phyloP scores from a whole-genome alignment of 2,113 vertebrate species.

The Erythrolamprus reginae region DNA sequence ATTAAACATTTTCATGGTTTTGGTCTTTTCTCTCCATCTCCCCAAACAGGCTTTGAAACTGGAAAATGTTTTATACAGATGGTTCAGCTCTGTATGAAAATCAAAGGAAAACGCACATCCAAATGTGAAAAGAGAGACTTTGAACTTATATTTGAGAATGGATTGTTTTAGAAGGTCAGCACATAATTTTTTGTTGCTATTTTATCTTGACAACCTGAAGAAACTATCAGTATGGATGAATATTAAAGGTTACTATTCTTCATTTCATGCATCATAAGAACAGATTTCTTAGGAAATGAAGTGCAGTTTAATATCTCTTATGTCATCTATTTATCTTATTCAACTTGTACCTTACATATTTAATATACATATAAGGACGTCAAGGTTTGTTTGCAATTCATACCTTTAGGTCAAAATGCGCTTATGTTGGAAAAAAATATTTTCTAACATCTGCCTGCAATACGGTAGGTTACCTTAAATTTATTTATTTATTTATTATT shows the following conservation, averaged over 20 bases:
- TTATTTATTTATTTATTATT: no score
- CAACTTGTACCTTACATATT: background rate
- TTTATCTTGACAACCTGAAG: slow-evolving; percentile 20
- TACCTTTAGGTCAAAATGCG: background rate
- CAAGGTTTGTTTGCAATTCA: background rate
- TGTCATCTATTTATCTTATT: background rate
- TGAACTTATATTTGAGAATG: slow-evolving; percentile 3
- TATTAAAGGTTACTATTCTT: slow-evolving; percentile 32
- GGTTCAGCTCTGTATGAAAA: slow-evolving; percentile 15
- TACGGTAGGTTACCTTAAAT: background rate
- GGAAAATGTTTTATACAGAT: background rate
- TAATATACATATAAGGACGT: background rate
- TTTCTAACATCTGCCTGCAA: background rate
- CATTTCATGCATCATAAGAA: background rate
- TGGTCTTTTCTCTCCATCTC: slow-evolving; percentile 6
- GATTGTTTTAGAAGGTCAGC: slow-evolving; percentile 19
- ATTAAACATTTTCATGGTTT: background rate
- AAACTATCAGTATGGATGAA: slow-evolving; percentile 28
- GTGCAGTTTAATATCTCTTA: background rate
- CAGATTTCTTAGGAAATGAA: slow-evolving; percentile 5
- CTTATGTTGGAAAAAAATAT: background rate
- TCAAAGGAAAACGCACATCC: slow-evolving; percentile 5
- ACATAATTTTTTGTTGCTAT: background rate
- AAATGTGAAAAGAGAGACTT: slow-evolving; percentile 3
- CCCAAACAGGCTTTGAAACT: background rate